These are phyloP conservation scores for Microtus ochrogaster DNA, from an alignment of 2,113 vertebrate species.

Conservation along the genomic window DNA sequence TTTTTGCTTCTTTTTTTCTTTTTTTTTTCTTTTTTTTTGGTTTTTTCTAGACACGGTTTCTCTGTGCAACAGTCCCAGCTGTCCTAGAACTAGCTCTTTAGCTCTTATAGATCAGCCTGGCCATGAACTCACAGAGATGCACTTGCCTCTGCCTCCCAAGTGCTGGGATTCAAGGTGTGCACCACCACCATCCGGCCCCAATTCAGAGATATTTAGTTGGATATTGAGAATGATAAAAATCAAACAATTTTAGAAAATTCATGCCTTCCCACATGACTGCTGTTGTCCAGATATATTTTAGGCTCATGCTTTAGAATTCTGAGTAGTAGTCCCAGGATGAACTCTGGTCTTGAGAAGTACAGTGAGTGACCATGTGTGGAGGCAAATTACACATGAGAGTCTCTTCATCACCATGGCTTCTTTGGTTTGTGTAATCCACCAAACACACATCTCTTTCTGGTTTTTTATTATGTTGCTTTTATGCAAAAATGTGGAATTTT, in stretches of 20 bases:
- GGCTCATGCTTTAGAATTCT: neutral
- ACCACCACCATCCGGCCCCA: too few species aligned
- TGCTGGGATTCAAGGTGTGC: too few species aligned
- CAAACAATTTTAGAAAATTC: neutral
- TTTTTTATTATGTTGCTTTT: neutral
- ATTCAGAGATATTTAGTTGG: too few species aligned
- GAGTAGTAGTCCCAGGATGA: accelerated
- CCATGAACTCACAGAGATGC: too few species aligned
- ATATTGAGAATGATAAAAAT: neutral
- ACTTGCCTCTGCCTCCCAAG: too few species aligned
- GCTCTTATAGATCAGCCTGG: too few species aligned
- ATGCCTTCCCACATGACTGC: neutral
- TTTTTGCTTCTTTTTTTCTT: too few species aligned
- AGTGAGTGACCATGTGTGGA: neutral
- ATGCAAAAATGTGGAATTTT: neutral
- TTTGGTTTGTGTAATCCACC: neutral
- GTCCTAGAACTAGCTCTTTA: too few species aligned
- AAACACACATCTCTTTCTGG: neutral
- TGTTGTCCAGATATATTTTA: accelerated
- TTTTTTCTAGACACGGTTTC: too few species aligned
- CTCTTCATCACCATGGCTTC: neutral
- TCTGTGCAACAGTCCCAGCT: too few species aligned
- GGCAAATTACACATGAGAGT: neutral
- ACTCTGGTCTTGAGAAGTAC: neutral
- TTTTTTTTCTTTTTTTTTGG: too few species aligned